Conservation (phyloP, 1,140 invertebrate species). For the Dreissena rostriformis region DNA sequence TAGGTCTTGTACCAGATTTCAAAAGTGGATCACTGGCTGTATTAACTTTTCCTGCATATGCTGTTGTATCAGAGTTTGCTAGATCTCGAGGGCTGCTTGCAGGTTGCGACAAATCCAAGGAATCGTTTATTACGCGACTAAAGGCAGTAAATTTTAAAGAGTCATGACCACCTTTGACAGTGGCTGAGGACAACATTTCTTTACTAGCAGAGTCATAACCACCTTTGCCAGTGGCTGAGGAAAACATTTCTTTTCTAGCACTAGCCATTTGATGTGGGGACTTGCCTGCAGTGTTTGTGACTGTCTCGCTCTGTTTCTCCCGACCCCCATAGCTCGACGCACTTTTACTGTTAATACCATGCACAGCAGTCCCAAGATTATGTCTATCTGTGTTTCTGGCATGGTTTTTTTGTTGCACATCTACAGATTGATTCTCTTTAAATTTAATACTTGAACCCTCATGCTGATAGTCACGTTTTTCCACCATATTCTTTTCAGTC, state of each 20-base stretch:
- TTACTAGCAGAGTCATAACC: not conserved
- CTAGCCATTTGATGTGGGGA: not conserved
- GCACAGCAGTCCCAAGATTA: not conserved
- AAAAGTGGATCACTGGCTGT: no score
- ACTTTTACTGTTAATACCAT: not conserved
- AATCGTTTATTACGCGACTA: not conserved
- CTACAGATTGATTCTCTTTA: not conserved
- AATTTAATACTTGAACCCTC: no score
- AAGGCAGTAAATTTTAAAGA: not conserved
- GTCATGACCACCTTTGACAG: not conserved
- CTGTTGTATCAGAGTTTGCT: no score
- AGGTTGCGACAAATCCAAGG: not conserved
- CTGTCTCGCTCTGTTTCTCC: not conserved
- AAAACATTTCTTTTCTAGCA: not conserved
- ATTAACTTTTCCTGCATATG: no score
- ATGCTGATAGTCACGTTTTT: no score
- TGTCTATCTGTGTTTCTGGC: no score
- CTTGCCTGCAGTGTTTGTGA: not conserved
- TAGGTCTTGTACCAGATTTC: not conserved
- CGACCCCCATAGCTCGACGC: not conserved
- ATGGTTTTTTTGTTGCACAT: not conserved
- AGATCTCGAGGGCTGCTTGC: not conserved
- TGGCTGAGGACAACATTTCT: not conserved
- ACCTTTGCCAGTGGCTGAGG: not conserved
- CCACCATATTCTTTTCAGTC: no score